Base-by-base conservation (phyloP, 2,888 invertebrate species). In the Julus scandinavius region DNA sequence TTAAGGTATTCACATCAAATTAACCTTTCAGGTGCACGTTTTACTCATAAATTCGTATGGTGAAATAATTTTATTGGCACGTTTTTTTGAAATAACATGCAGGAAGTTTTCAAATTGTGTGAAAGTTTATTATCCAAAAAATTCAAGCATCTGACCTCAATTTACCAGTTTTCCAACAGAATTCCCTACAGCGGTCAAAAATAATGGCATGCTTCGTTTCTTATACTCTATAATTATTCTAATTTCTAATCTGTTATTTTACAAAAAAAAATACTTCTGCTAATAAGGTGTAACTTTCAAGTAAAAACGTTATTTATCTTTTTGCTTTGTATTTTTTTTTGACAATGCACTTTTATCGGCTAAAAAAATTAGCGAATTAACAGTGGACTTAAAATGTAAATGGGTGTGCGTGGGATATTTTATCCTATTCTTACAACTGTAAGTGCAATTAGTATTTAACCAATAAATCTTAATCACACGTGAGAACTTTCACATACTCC, bases 341-440 rank as follows among this genome's bases (percentile, higher is more conserved):
- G 38, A 80, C 38, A 80, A 11, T 9, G n/a, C 72, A 15, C 58
- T 13, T 58, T 58, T 58, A 17, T 58, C 3, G 38, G 80, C 80
- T 80, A 15, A 45, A 45, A 38, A 40, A 80, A 80, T 80, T 40
- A 38, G 80, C 80, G 13, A 80, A 80, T 80, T 80, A 80, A 80
- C 13, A 11, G 38, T 38, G 38, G 38, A 38, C 80, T 80, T 4
- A 40, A 15, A 29, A 29, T 29, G 72, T 20, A 29, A 72, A 80
- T 80, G 80, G 80, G 80, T 38, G 80, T 9, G 63, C 29, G 72
- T 72, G 72, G 29, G 72, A 72, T 72, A 72, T 6, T 11, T 80
- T 80, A 80, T 38, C 13, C 0, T 45, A 80, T 38, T 13, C 38
- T 38, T 5, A 38, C 29, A 40, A 80, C 38, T 38, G 13, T 7